Base-by-base conservation (phyloP, 2,113 vertebrate genomes). In the Haemorhous mexicanus region DNA sequence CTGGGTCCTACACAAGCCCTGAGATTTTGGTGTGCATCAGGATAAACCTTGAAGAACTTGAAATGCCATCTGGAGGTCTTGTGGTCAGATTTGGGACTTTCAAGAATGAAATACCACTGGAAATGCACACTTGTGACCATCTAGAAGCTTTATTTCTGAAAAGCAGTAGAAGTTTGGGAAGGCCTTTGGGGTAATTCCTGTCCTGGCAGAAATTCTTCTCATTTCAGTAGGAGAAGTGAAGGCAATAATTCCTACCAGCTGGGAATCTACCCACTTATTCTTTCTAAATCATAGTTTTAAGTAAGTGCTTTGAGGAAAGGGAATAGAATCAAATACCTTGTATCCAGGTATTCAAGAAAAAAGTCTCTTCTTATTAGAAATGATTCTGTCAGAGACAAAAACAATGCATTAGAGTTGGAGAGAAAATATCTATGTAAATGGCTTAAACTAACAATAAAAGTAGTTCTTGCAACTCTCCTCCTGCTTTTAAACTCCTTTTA, bases 341-440 rank as follows among this genome's bases (percentile, higher is more conserved):
- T 55, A 39, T 91, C 27, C 35, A 84, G 43, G 7, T 82, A 46
- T 92, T 91, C 5, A 81, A 56, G 37, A 66, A 91, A 91, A 94
- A 84, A 88, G 5, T 53, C 56, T 89, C 9, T 83, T 46, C 43
- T 89, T 78, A 64, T 47, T 79, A 62, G 52, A 85, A 85, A 78
- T 83, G 72, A 59, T 69, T 90, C 88, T 92, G 37, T 64, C 68
- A 90, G 53, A 96, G 85, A 47, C n/a, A 66, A 87, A 94, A 96
- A 4, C 50, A 86, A 39, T 82, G 30, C 50, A 63, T 90, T 95
- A 73, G 46, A 53, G 22, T 44, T 67, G 28, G 52, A 87, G 59
- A 89, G 76, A 87, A 78, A 93, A 76, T 35, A 55, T 17, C 10
- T 41, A 73, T 12, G n/a, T 70, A 75, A 94, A 95, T 96, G 46